A percentile compares a stretch with the other conserved stretches of the same genome.
Conservation (phyloP, 2,113 vertebrate species). For the Rattus rattus region DNA sequence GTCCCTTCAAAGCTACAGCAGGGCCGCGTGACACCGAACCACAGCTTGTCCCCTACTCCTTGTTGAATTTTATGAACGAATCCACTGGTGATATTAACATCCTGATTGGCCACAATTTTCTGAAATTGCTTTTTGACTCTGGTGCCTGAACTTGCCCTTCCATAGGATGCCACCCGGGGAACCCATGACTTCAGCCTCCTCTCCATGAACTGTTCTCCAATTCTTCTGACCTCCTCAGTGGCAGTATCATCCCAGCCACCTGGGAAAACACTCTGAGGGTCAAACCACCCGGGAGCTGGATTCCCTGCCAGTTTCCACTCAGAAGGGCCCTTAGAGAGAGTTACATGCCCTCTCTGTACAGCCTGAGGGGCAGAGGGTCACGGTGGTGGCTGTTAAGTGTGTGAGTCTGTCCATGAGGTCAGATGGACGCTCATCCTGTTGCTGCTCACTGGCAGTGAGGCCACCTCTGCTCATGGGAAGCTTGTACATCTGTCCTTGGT, state of each 20-base stretch:
- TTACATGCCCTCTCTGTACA: not conserved
- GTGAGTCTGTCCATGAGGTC: not conserved
- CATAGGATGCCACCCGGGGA: not conserved
- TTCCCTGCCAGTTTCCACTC: not conserved
- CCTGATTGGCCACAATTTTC: not conserved
- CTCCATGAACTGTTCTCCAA: not conserved
- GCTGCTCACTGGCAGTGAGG: not conserved
- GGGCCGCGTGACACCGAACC: not conserved
- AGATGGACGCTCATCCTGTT: not conserved
- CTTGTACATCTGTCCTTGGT: not conserved
- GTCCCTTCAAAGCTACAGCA: not conserved
- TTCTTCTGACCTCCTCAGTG: not conserved
- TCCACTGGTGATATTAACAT: constrained; percentile 39
- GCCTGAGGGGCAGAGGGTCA: not conserved
- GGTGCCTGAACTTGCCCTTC: not conserved
- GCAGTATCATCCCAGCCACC: not conserved
- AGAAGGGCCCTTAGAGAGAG: not conserved
- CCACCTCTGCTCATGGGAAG: not conserved
- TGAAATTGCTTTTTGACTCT: not conserved
- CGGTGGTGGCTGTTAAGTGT: not conserved
- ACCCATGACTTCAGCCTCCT: not conserved
- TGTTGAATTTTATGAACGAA: constrained; percentile 44
- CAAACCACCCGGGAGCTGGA: not conserved
- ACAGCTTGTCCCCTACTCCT: not conserved
- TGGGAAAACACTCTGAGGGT: constrained; percentile 43